A percentile compares a stretch with the other conserved stretches of the same genome.
Conservation (phyloP, 2,113 vertebrate genomes). For the Copsychus sechellarum region DNA sequence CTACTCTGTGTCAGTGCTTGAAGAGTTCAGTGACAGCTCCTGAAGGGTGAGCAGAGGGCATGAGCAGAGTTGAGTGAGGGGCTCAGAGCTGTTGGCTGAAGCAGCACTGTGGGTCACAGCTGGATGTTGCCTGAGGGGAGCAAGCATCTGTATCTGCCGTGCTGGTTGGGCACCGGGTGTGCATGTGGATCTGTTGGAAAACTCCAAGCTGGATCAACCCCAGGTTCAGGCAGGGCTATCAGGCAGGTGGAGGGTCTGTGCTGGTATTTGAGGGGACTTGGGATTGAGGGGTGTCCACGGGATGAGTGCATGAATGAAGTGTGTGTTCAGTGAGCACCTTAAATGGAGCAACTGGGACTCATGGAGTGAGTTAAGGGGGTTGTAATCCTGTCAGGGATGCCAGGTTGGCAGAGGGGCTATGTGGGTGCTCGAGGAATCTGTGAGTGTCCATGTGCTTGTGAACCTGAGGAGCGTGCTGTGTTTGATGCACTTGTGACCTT, state of each 20-base stretch:
- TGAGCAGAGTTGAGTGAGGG: background rate
- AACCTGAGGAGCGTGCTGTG: too few species aligned
- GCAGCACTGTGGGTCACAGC: background rate
- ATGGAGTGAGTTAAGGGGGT: accelerated
- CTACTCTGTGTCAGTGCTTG: background rate
- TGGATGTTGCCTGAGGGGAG: background rate
- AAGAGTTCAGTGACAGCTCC: background rate
- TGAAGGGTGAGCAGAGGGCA: background rate
- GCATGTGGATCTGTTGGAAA: background rate
- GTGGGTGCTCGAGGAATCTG: accelerated
- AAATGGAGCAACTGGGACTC: accelerated
- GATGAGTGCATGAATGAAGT: background rate
- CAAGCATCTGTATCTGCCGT: background rate
- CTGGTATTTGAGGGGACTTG: background rate
- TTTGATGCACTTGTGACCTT: background rate
- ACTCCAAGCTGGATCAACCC: background rate
- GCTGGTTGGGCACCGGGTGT: accelerated
- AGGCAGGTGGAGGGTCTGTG: background rate
- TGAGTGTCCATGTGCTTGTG: background rate
- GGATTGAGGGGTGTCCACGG: accelerated
- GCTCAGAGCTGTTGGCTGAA: accelerated
- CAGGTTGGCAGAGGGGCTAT: background rate
- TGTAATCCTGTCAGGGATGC: accelerated
- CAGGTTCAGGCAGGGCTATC: background rate
- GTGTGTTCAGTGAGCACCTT: background rate